Base-by-base conservation (phyloP, 2,113 vertebrate species). In the Petroica traversi region DNA sequence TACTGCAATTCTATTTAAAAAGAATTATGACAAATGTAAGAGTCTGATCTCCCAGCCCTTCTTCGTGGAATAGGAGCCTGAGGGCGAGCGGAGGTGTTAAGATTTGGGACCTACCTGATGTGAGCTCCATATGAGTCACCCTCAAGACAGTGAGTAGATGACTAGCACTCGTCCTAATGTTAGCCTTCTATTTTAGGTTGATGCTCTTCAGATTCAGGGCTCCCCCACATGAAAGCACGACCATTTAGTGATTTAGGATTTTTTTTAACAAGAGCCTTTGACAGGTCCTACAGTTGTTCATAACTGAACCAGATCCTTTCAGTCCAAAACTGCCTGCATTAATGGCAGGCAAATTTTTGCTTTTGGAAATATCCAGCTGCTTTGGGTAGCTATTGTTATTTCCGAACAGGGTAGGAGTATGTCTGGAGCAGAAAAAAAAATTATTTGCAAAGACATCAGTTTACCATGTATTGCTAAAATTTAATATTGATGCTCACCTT, bases 121-220 rank as follows among this genome's bases (percentile, higher is more conserved):
- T 83, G 79, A 89, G 62, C 88, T 74, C 26, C 31, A 3, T 28
- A 46, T 95, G 92, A 94, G 92, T 93, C 93, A 95, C 82, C 40
- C 75, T 72, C 67, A 85, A 95, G 87, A 73, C 49, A 73, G 55
- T 6, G 14, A 92, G 89, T 83, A 83, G 82, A 86, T 94, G 92
- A 92, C 92, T 93, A 85, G 94, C 74, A 18, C 79, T 74, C 2
- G 0, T 89, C 93, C 82, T 92, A 91, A 92, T 74, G 85, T 83
- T 85, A 85, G 74, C 69, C 85, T 91, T 92, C 94, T 96, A 83
- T 95, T 96, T 96, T 94, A 72, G 79, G 83, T 62, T 58, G 84
- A 18, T 43, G 77, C 52, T 95, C 62, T 89, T 92, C 92, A 84
- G 34, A 80, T 73, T 74, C 78, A 91, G 81, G 82, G 67, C 82